phyloP scores from a whole-genome alignment of 2,888 invertebrate genomes.

The Lycia hirtaria region DNA sequence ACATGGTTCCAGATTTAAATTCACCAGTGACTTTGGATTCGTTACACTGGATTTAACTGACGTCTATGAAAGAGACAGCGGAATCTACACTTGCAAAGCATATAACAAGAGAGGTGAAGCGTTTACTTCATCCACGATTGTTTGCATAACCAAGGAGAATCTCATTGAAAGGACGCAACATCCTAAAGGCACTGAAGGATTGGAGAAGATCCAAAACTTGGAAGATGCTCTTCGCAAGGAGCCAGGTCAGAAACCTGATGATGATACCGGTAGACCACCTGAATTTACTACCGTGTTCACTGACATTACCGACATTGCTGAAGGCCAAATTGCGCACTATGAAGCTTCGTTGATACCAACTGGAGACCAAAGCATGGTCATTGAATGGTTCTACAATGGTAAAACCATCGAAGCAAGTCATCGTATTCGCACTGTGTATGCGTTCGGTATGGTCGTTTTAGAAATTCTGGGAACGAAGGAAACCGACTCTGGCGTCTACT shows the following conservation, averaged over 20 bases:
- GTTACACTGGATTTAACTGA: constrained; percentile 97
- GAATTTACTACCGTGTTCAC: constrained; percentile 95
- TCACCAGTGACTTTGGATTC: constrained; percentile 98
- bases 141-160: constrained; percentile 92
- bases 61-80: constrained; percentile 96
- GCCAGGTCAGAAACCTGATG: constrained; percentile 88
- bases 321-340: constrained; percentile 98
- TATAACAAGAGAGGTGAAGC: constrained; percentile 95
- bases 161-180: constrained; percentile 96
- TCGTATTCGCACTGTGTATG: constrained; percentile 96
- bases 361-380: constrained; percentile 96
- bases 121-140: constrained; percentile 95
- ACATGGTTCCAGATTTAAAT: constrained; percentile 95
- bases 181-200: constrained; percentile 97
- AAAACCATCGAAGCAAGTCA: constrained; percentile 95
- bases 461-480: constrained; percentile 98
- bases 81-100: constrained; percentile 96
- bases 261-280: constrained; percentile 93
- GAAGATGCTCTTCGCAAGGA: constrained; percentile 93
- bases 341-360: constrained; percentile 98
- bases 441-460: constrained; percentile 98
- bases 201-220: constrained; percentile 95
- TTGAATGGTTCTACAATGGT: constrained; percentile 98
- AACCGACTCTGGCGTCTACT: constrained; percentile 95
- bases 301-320: constrained; percentile 92